These are phyloP conservation scores for Pollimyrus isidori DNA, from an alignment of 2,113 vertebrate species.

Conservation along the genomic window DNA sequence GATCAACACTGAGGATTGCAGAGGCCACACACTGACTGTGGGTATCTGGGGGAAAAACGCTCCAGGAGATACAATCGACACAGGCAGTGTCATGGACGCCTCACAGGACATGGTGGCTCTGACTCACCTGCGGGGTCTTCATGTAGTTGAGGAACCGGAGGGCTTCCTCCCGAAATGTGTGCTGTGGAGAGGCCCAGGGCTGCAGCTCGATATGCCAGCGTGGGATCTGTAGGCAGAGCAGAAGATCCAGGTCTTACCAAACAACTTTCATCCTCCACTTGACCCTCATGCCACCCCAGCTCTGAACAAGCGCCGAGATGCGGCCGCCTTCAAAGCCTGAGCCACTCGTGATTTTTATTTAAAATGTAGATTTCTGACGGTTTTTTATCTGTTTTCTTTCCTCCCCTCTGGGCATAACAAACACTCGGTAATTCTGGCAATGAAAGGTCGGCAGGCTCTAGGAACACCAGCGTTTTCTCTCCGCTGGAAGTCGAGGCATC, in stretches of 20 bases:
- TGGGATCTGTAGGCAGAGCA: slow-evolving; percentile 54
- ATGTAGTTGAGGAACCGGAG: slow-evolving; percentile 81
- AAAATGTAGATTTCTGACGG: neutral
- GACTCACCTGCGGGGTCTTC: slow-evolving; percentile 74
- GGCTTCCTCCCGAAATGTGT: slow-evolving; percentile 76
- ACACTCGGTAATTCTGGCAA: neutral
- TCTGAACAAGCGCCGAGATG: neutral
- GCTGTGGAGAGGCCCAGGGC: slow-evolving; percentile 74
- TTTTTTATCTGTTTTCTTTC: neutral
- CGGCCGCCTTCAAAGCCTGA: neutral
- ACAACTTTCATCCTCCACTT: neutral
- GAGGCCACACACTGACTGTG: neutral
- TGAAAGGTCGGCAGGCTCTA: no score
- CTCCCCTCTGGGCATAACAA: neutral
- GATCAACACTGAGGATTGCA: neutral
- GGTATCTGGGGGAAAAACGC: neutral
- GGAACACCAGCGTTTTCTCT: neutral
- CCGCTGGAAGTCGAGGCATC: neutral
- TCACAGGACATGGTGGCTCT: slow-evolving; percentile 2
- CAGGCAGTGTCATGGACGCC: neutral
- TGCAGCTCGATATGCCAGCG: slow-evolving; percentile 83
- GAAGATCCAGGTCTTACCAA: slow-evolving; percentile 8
- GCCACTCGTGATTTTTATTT: neutral
- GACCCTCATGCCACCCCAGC: neutral
- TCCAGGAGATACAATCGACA: neutral